Evolutionary conservation across 1,140 invertebrate species (phyloP).

Genomic region (Littorina saxatilis): DNA sequence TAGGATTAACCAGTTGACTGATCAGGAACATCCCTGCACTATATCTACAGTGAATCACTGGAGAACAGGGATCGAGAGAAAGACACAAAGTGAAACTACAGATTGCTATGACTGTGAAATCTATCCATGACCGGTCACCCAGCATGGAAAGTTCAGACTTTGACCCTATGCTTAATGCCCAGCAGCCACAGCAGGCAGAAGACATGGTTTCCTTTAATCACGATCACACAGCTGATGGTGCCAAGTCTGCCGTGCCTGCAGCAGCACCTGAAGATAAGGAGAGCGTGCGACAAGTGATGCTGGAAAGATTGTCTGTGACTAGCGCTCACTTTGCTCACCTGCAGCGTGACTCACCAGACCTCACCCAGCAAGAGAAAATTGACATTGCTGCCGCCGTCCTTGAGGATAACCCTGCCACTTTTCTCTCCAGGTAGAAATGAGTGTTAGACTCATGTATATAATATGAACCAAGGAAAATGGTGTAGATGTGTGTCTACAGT

Average conservation of each 20-base stretch:
- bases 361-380: slow-evolving; percentile 83
- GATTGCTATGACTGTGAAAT: background rate
- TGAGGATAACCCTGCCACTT: slow-evolving; percentile 81
- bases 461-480: too few relatives aligned
- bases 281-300: slow-evolving; percentile 67
- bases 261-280: background rate
- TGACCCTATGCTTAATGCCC: too few relatives aligned
- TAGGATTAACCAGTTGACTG: too few relatives aligned
- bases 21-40: too few relatives aligned
- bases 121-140: background rate
- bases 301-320: slow-evolving; percentile 63
- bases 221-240: too few relatives aligned
- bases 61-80: too few relatives aligned
- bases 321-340: slow-evolving; percentile 84
- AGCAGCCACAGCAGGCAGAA: too few relatives aligned
- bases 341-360: slow-evolving; percentile 85
- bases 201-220: too few relatives aligned
- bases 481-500: too few relatives aligned
- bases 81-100: too few relatives aligned
- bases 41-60: too few relatives aligned
- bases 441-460: too few relatives aligned
- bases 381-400: slow-evolving; percentile 83
- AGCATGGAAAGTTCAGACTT: background rate
- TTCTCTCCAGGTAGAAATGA: slow-evolving; percentile 80
- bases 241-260: background rate